A percentile compares a stretch with the other conserved stretches of the same genome.
phyloP scores from a whole-genome alignment of 2,797 vertebrate species.

The Okamejei kenojei region DNA sequence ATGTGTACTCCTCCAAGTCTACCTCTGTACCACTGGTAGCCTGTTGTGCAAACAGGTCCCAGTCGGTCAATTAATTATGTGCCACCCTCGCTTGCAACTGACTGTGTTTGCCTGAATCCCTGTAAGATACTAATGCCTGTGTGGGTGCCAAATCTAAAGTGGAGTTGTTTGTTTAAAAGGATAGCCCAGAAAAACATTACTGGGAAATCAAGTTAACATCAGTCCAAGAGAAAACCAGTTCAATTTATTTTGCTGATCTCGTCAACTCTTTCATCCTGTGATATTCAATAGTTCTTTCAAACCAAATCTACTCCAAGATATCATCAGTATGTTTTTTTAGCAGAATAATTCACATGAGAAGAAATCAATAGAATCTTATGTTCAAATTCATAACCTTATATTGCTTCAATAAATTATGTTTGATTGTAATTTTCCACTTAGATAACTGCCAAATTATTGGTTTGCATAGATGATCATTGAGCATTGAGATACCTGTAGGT shows the following conservation, averaged over 20 bases:
- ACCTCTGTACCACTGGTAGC: too few relatives aligned
- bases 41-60: too few relatives aligned
- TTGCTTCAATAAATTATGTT: neutral
- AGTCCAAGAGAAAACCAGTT: neutral
- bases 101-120: neutral
- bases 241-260: neutral
- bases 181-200: neutral
- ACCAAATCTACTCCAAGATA: neutral
- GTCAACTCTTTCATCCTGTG: neutral
- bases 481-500: neutral
- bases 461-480: neutral
- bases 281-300: neutral
- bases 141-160: neutral
- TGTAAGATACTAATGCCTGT: neutral
- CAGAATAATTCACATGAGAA: neutral
- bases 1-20: too few relatives aligned
- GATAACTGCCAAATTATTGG: neutral
- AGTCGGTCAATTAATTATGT: too few relatives aligned
- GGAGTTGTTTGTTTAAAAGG: neutral
- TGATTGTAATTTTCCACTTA: too few relatives aligned
- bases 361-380: neutral
- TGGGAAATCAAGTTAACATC: neutral
- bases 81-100: neutral
- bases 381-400: neutral
- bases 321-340: neutral